A percentile compares a stretch with the other conserved stretches of the same genome.
phyloP scores from a whole-genome alignment of 2,888 invertebrate genomes.

The Scaptomyza parva region DNA sequence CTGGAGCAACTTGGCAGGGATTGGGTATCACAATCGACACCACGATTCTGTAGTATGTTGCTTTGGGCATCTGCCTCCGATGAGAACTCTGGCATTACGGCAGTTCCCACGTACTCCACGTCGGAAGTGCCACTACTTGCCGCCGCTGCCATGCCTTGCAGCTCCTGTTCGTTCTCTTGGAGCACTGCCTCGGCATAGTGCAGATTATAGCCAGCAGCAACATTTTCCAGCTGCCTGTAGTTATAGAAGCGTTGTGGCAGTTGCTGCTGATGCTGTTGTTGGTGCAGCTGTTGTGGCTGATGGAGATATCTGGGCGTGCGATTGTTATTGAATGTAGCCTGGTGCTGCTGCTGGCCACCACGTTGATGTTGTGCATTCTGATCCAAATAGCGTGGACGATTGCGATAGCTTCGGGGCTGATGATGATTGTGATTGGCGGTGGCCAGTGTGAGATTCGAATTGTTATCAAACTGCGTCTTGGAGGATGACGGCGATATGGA shows the following conservation, averaged over 20 bases:
- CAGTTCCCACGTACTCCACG: slow-evolving; percentile 35
- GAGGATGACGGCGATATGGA: slow-evolving; percentile 61
- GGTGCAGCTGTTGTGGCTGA: slow-evolving; percentile 25
- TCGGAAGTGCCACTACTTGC: slow-evolving; percentile 53
- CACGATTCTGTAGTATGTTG: slow-evolving; percentile 6
- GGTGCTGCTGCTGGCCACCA: slow-evolving; percentile 23
- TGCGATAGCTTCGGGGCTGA: slow-evolving; percentile 63
- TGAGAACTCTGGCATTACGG: slow-evolving; percentile 35
- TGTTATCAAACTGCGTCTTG: slow-evolving; percentile 48
- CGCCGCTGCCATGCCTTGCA: slow-evolving; percentile 8
- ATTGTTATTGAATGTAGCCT: background rate
- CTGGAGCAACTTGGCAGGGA: slow-evolving; percentile 51
- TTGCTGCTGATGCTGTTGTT: background rate
- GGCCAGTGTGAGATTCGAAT: slow-evolving; percentile 5
- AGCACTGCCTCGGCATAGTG: slow-evolving; percentile 12
- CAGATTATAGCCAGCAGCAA: slow-evolving; percentile 10
- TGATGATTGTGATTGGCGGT: slow-evolving; percentile 34
- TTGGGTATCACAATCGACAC: slow-evolving; percentile 47
- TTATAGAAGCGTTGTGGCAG: slow-evolving; percentile 54
- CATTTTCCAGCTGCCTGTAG: slow-evolving; percentile 43
- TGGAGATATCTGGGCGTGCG: background rate
- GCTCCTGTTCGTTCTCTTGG: slow-evolving; percentile 20
- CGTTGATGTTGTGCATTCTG: slow-evolving; percentile 13
- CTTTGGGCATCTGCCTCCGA: slow-evolving; percentile 51
- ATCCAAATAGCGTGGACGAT: slow-evolving; percentile 58